Evolutionary conservation across 37 sponge, comb jelly and placozoan genomes (phyloP), one percentile per base, ranked within the genome.

Genomic region (Dysidea cf. avara): DNA sequence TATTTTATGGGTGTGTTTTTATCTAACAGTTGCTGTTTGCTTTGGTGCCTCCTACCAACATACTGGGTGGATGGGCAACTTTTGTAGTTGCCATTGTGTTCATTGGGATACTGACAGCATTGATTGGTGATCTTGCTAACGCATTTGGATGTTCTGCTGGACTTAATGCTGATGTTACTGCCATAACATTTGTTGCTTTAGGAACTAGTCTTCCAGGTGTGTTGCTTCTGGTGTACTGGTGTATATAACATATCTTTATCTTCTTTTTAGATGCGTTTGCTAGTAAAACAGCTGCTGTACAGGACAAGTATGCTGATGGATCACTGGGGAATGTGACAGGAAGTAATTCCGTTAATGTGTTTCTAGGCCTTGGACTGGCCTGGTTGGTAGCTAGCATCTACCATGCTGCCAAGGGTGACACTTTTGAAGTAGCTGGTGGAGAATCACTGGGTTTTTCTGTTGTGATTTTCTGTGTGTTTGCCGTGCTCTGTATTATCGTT

Each of bases 241-340:
- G 59, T 56, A 11, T 56, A 56, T 13, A 5, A 25, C 30, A 56
- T 56, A 56, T 56, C 53, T 50, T 59, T 16, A 14, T 16, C 17
- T 16, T 22, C 25, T 59, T 30, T 64, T 35, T 50, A 68, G 86
- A 85, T 83, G 71, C 80, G 2, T 85, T 82, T 59, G 80, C 86
- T 22, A 83, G 81, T n/a, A 33, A 67, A 34, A 57, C 73, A 48
- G 79, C 86, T 17, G 86, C 86, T 2, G 49, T 81, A 17, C 79
- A 85, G 37, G 86, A 85, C 48, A 60, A 82, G 20, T 33, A 61
- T 47, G 86, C 86, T 35, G 86, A 85, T 37, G 80, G 73, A 35
- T 69, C 86, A 7, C 82, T 85, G 39, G 86, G 86, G 2, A 85
- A 85, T 57, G 69, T 85, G 7, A 85, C 86, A 61, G 86, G 86